These are phyloP conservation scores for Reinhardtius hippoglossoides DNA, from an alignment of 2,113 vertebrate species.

Conservation along the genomic window DNA sequence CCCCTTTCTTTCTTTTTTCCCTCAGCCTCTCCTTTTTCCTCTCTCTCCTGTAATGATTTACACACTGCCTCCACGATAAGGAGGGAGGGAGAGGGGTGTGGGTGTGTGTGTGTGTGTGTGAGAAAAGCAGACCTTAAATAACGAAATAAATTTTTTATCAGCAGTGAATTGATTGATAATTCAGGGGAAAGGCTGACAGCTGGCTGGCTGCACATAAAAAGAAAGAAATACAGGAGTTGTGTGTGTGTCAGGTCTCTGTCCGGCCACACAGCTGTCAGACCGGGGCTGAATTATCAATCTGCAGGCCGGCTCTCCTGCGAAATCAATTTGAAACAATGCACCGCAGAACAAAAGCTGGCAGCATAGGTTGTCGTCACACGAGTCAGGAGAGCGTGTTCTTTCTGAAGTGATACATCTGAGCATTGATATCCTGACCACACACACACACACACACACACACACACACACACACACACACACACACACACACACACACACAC, in stretches of 20 bases:
- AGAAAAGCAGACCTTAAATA: constrained; percentile 44
- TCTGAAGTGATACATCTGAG: not conserved
- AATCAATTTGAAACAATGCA: constrained; percentile 42
- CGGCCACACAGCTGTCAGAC: constrained; percentile 53
- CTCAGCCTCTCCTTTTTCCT: constrained; percentile 26
- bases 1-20: not conserved
- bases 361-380: constrained; percentile 13
- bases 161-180: constrained; percentile 63
- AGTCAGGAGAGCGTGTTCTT: constrained; percentile 26
- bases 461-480: too few relatives aligned
- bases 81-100: too few relatives aligned
- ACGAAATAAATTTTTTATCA: constrained; percentile 64
- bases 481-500: constrained; percentile 13
- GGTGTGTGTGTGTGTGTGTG: not conserved
- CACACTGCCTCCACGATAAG: constrained; percentile 40
- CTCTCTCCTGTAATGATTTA: constrained; percentile 53
- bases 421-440: constrained; percentile 7
- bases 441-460: not conserved
- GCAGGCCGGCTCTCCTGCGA: constrained; percentile 29
- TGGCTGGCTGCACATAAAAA: constrained; percentile 26
- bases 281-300: constrained; percentile 35
- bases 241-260: constrained; percentile 30
- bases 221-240: constrained; percentile 28
- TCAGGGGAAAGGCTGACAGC: constrained; percentile 52
- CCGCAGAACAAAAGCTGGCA: constrained; percentile 34